A percentile compares a stretch with the other conserved stretches of the same genome.
These are phyloP conservation scores for Acanthopleura granulata DNA, from an alignment of 2,888 invertebrate genomes.

Conservation along the genomic window DNA sequence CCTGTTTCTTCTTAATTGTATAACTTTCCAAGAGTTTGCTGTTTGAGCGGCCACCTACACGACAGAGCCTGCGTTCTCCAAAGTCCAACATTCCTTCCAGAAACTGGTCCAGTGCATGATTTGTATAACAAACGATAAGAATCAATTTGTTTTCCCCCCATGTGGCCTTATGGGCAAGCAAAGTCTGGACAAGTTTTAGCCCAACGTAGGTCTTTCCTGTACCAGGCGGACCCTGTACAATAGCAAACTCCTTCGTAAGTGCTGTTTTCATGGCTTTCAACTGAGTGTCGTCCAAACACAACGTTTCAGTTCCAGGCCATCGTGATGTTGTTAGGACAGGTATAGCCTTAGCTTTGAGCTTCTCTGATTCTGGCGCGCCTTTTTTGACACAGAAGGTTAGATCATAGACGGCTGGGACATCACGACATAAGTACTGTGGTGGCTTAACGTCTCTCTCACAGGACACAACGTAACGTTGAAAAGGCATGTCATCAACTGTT, in stretches of 20 bases:
- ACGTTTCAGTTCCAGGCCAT: constrained; percentile 42
- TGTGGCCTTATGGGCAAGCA: constrained; percentile 74
- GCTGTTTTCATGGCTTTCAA: constrained; percentile 42
- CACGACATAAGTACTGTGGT: constrained; percentile 68
- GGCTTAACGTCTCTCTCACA: constrained; percentile 60
- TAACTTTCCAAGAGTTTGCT: constrained; percentile 57
- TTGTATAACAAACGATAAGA: constrained; percentile 85
- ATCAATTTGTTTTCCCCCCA: constrained; percentile 73
- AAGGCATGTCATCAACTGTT: constrained; percentile 76
- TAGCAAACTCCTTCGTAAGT: constrained; percentile 41
- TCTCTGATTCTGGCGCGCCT: background rate
- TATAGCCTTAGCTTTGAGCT: background rate
- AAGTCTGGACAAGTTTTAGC: constrained; percentile 68
- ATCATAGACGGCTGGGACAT: background rate
- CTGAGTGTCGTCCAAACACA: constrained; percentile 49
- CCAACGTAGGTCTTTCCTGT: constrained; percentile 52
- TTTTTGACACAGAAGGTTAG: background rate
- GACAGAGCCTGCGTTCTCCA: constrained; percentile 71
- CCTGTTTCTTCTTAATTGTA: constrained; percentile 23
- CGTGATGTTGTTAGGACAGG: background rate
- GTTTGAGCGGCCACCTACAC: constrained; percentile 81
- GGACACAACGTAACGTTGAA: constrained; percentile 79
- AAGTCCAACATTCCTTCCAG: constrained; percentile 73
- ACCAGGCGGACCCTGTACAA: constrained; percentile 53
- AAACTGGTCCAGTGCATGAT: constrained; percentile 90